Evolutionary conservation across 2,888 invertebrate species (phyloP).

Genomic region (Lottia scabra): DNA sequence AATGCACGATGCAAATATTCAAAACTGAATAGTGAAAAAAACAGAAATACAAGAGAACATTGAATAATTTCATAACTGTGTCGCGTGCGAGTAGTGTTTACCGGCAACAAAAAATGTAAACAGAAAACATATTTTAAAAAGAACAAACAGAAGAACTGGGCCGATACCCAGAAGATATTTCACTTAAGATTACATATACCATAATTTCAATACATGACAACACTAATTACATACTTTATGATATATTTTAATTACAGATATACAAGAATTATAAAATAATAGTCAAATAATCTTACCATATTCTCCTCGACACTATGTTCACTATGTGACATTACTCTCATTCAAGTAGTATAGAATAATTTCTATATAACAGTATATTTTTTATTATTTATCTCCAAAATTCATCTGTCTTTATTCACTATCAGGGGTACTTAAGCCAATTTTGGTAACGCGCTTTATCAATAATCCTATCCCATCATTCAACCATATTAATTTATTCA

Average conservation of each 20-base stretch:
- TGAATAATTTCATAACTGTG: background rate
- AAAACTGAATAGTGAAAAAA: too few species aligned
- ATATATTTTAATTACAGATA: too few species aligned
- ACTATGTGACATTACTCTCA: conserved; percentile 27
- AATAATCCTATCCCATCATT: conserved; percentile 55
- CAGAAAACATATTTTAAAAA: background rate
- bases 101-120: background rate
- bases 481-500: conserved; percentile 58
- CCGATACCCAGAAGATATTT: too few species aligned
- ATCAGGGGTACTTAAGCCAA: conserved; percentile 33
- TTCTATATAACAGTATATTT: conserved; percentile 10
- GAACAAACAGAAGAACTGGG: too few species aligned
- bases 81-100: conserved; percentile 1
- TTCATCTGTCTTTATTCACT: conserved; percentile 10
- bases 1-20: too few species aligned
- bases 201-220: too few species aligned
- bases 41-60: background rate
- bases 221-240: too few species aligned
- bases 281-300: conserved; percentile 27
- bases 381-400: conserved; percentile 10
- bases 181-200: too few species aligned
- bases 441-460: conserved; percentile 44
- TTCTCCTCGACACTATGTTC: conserved; percentile 28
- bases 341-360: conserved; percentile 4
- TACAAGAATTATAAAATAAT: conserved; percentile 7